Percentiles rank a stretch among this genome's conserved stretches.
phyloP scores from a whole-genome alignment of 2,113 vertebrate species.

The Cebus imitator region DNA sequence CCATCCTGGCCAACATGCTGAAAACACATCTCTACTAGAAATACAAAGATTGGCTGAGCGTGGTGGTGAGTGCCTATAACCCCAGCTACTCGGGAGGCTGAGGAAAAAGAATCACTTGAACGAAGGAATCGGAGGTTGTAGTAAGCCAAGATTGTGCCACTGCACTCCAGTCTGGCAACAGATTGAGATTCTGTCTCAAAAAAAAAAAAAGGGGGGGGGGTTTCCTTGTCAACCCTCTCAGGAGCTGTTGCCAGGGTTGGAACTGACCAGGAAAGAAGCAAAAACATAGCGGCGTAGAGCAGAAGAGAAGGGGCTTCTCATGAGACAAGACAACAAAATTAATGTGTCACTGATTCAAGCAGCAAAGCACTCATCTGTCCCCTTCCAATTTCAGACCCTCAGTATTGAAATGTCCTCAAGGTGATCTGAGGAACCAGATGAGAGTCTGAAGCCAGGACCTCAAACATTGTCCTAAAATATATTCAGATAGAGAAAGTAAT shows the following conservation, averaged over 20 bases:
- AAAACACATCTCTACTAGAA: too few relatives aligned
- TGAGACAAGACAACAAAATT: background rate
- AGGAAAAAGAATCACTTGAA: too few relatives aligned
- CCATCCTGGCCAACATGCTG: too few relatives aligned
- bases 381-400: background rate
- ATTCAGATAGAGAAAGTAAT: background rate
- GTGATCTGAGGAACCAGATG: background rate
- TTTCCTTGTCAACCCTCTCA: background rate
- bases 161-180: too few relatives aligned
- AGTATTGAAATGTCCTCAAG: background rate
- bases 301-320: background rate
- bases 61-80: too few relatives aligned
- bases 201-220: background rate
- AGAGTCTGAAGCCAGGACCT: background rate
- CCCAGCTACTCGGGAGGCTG: too few relatives aligned
- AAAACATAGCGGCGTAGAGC: accelerated
- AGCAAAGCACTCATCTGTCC: background rate
- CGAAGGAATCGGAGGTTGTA: too few relatives aligned
- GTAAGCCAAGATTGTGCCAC: too few relatives aligned
- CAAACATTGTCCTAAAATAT: background rate
- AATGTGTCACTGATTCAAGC: accelerated
- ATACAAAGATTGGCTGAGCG: too few relatives aligned
- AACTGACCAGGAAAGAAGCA: accelerated
- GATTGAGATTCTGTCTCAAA: too few relatives aligned
- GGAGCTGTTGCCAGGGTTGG: background rate